phyloP scores from a whole-genome alignment of 2,797 vertebrate species.

The Otus scops region DNA sequence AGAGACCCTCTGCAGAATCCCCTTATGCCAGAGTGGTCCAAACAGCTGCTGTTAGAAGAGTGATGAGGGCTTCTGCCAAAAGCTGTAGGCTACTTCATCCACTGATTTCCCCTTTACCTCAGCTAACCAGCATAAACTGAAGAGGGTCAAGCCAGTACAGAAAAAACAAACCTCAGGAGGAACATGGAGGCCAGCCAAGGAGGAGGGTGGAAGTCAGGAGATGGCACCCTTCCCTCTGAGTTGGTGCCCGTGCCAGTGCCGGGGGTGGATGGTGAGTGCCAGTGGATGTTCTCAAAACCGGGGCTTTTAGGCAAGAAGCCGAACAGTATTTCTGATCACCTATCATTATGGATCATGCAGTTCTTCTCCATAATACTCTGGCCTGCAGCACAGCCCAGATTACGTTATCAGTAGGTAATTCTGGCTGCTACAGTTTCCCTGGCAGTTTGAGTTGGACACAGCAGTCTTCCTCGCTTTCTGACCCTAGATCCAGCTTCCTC shows the following conservation, averaged over 20 bases:
- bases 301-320: not conserved
- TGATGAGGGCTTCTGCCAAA: not conserved
- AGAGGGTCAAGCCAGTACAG: not conserved
- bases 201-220: not conserved
- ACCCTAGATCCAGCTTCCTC: not conserved
- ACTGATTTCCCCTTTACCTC: not conserved
- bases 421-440: not conserved
- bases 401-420: not conserved
- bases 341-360: not conserved
- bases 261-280: not conserved
- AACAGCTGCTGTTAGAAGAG: not conserved
- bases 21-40: not conserved
- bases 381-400: not conserved
- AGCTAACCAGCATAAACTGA: not conserved
- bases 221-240: not conserved
- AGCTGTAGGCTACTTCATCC: not conserved
- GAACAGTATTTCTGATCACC: not conserved
- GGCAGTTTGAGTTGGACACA: not conserved
- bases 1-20: not conserved
- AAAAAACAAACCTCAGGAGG: not conserved
- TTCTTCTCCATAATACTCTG: not conserved
- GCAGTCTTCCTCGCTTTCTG: not conserved
- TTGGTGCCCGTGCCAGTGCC: rapidly evolving
- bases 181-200: not conserved
- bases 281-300: not conserved